Base-by-base conservation (phyloP, 2,888 invertebrate species). In the Clusia tigrina region DNA sequence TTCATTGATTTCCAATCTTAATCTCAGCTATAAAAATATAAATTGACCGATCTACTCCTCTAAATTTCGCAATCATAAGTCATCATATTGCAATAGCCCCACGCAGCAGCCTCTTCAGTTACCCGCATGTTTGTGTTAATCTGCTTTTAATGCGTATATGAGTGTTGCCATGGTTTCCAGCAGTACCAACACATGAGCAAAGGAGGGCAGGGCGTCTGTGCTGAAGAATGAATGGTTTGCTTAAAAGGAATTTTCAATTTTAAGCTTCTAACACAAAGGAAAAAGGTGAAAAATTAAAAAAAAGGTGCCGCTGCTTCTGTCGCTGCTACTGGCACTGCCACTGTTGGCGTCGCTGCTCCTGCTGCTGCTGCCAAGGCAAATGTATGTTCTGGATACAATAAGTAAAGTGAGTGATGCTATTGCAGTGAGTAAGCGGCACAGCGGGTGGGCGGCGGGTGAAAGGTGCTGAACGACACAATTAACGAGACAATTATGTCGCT, bases 401-500 rank as follows among this genome's bases (percentile, higher is more conserved):
- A 17, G 42, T 17, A 42, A 10, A 42, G 42, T n/a, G n/a, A n/a
- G n/a, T 42, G 42, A 42, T 42, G 42, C 6, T n/a, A n/a, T n/a
- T 60, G 67, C 54, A 26, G 54, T 52, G 55, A 62, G 58, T n/a
- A n/a, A 55, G 62, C 46, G 53, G 64, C 61, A 55, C 46, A 6
- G n/a, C 18, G 62, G 17, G 38, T 64, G 20, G 20, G 18, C 20
- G 48, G 2, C 6, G 20, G 48, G 32, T 32, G 32, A 32, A 32
- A 32, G 12, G 32, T 32, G 32, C 20, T 20, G 65, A 68, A 72
- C 67, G 71, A 74, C 76, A 74, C 74, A 77, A 74, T 74, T 74
- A 74, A 74, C 72, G 72, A 48, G 69, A 76, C 77, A 76, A 74
- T 76, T 76, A 73, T 66, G 18, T 2, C 18, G 5, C 9, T n/a